Evolutionary conservation across 1,140 invertebrate genomes (phyloP), one percentile per base, ranked within the genome.

Genomic region (Chionoecetes opilio): DNA sequence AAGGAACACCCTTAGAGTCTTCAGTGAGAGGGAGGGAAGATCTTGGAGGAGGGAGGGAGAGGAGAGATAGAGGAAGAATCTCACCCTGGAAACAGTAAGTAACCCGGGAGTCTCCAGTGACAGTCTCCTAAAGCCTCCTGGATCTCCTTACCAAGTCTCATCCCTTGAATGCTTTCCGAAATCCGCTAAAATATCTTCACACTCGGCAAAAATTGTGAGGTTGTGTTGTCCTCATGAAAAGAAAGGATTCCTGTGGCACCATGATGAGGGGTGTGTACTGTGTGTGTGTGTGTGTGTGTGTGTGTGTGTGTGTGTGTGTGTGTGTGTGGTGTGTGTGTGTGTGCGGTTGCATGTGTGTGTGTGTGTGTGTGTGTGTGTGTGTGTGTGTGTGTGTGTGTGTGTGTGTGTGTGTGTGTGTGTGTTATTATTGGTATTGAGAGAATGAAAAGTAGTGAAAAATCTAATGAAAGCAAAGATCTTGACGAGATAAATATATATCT

Each of bases 151-250:
- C 38, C 9, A 38, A 91, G 89, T 63, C 38, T 31, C 89, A 29
- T 75, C 63, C 63, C 63, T 63, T 75, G 89, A 91, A 91, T 91
- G 89, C 89, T 91, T 91, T 91, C 89, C 53, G 29, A 91, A 91
- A 91, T 91, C 89, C 46, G 89, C 89, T 17, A 75, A 91, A 91
- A 91, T 46, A 91, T 31, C 38, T 11, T 91, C 89, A 91, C 35
- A 35, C 75, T 91, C 63, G 21, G 21, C 46, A 26, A 75, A 75
- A 75, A 75, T 75, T 17, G 63, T 26, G 63, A 75, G 63, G 63
- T 8, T 26, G 63, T 75, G 63, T 75, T 75, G 63, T n/a, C 63
- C 63, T n/a, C 21, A 26, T 75, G 63, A 75, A 75, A 75, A 75
- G 63, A 75, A 75, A 5, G 63, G 63, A 75, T 75, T n/a, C 5